These are phyloP conservation scores for Aporophyla lueneburgensis DNA, from an alignment of 2,888 invertebrate genomes.

Conservation along the genomic window DNA sequence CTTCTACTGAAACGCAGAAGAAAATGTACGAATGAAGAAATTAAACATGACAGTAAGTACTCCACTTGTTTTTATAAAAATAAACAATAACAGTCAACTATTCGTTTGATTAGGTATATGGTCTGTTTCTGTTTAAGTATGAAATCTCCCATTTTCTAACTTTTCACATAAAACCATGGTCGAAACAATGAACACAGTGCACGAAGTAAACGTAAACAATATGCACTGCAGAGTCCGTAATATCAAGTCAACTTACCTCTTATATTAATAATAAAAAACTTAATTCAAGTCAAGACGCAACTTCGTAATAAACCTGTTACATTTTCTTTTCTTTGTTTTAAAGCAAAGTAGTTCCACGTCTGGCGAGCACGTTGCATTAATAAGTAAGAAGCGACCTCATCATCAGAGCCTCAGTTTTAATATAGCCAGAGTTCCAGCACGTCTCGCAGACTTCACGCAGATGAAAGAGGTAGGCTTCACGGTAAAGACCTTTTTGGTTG, in stretches of 20 bases:
- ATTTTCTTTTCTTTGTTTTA: constrained; percentile 54
- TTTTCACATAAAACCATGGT: constrained; percentile 10
- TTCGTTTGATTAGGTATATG: no score
- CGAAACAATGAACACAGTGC: neutral
- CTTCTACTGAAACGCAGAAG: no score
- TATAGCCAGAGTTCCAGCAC: constrained; percentile 54
- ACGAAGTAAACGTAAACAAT: constrained; percentile 20
- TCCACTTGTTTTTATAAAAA: no score
- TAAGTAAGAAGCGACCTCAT: constrained; percentile 60
- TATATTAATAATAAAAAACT: constrained; percentile 52
- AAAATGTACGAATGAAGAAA: neutral
- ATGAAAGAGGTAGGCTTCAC: constrained; percentile 57
- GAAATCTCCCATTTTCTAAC: neutral
- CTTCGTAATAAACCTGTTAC: constrained; percentile 40
- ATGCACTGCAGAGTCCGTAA: constrained; percentile 21
- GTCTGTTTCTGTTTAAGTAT: no score
- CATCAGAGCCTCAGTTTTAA: constrained; percentile 57
- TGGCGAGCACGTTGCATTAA: constrained; percentile 60
- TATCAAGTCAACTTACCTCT: constrained; percentile 9
- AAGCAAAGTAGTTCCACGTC: constrained; percentile 48
- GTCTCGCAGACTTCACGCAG: constrained; percentile 47
- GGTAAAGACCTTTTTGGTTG: constrained; percentile 54
- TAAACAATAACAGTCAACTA: no score
- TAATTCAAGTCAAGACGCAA: constrained; percentile 52
- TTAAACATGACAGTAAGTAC: neutral